Percentiles rank a stretch among this genome's conserved stretches.
Conservation (phyloP, 2,113 vertebrate species). For the Galemys pyrenaicus region DNA sequence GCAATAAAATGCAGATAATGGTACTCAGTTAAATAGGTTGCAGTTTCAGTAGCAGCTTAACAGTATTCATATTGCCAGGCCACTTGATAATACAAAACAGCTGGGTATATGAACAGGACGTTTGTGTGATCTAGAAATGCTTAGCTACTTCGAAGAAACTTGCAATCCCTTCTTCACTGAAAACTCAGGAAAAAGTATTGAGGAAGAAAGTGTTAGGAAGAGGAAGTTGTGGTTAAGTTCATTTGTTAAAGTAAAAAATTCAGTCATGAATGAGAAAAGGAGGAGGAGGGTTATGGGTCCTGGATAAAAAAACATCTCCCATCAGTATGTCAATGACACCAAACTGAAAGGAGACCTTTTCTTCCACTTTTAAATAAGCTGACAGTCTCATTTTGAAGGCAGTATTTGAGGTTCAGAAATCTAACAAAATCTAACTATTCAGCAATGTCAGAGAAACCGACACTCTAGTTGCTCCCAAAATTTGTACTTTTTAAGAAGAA, state of each 20-base stretch:
- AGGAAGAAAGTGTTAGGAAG: constrained; percentile 93
- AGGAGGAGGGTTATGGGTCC: constrained; percentile 86
- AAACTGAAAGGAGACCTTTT: constrained; percentile 96
- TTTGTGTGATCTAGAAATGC: constrained; percentile 80
- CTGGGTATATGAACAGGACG: constrained; percentile 81
- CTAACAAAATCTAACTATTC: constrained; percentile 95
- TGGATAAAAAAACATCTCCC: constrained; percentile 88
- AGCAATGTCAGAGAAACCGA: constrained; percentile 93
- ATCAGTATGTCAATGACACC: constrained; percentile 96
- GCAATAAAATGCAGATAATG: constrained; percentile 84
- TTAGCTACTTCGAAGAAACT: constrained; percentile 85
- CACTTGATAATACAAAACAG: constrained; percentile 81
- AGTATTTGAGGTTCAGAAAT: constrained; percentile 98
- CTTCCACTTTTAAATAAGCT: constrained; percentile 97
- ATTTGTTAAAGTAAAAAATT: constrained; percentile 92
- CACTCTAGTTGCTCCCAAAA: constrained; percentile 96
- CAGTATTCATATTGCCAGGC: constrained; percentile 69
- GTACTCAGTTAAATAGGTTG: constrained; percentile 75
- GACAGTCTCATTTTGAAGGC: constrained; percentile 98
- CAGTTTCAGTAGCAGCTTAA: constrained; percentile 79
- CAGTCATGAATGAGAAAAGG: constrained; percentile 87
- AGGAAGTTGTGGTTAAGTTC: constrained; percentile 95
- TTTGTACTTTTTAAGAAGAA: constrained; percentile 89
- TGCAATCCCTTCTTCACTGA: constrained; percentile 86
- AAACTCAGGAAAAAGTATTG: constrained; percentile 83